Evolutionary conservation across 2,113 vertebrate species (phyloP).

Genomic region (Nanorana parkeri): DNA sequence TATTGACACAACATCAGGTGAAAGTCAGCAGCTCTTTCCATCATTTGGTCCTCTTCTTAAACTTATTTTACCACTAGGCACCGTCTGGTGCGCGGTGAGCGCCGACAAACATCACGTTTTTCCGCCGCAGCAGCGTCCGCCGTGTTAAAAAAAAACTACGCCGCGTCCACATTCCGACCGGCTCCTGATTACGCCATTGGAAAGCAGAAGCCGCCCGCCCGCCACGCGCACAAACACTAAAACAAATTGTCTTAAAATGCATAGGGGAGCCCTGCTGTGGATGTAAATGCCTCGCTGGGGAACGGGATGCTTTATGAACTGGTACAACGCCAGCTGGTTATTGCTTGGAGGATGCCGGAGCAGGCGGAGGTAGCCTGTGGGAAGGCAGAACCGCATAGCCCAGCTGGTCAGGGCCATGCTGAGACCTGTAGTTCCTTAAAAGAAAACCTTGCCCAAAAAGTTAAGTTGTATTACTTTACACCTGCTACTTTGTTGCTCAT

Average conservation of each 20-base stretch:
- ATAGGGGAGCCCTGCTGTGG: conserved; percentile 55
- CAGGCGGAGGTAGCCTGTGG: too few species aligned
- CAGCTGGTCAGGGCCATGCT: too few species aligned
- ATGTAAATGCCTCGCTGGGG: conserved; percentile 64
- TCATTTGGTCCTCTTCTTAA: too few species aligned
- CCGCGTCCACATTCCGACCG: conserved; percentile 68
- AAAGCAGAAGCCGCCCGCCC: conserved; percentile 58
- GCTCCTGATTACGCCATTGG: conserved; percentile 73
- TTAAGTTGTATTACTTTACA: too few species aligned
- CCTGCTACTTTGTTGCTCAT: too few species aligned
- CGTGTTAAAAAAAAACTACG: conserved; percentile 9
- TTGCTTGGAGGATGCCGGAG: too few species aligned
- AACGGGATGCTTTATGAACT: conserved; percentile 52
- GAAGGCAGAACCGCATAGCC: too few species aligned
- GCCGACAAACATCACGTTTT: conserved; percentile 16
- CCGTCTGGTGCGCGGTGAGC: not conserved
- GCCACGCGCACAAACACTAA: conserved; percentile 65
- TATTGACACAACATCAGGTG: too few species aligned
- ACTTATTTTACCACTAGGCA: not conserved
- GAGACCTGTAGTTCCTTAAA: too few species aligned
- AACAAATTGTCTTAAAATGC: conserved; percentile 69
- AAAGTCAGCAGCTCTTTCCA: too few species aligned
- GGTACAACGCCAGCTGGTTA: not conserved
- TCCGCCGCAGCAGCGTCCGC: not conserved
- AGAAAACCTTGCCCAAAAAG: too few species aligned